A percentile compares a stretch with the other conserved stretches of the same genome.
These are phyloP conservation scores for Pecten maximus DNA, from an alignment of 2,888 invertebrate genomes.

Conservation along the genomic window DNA sequence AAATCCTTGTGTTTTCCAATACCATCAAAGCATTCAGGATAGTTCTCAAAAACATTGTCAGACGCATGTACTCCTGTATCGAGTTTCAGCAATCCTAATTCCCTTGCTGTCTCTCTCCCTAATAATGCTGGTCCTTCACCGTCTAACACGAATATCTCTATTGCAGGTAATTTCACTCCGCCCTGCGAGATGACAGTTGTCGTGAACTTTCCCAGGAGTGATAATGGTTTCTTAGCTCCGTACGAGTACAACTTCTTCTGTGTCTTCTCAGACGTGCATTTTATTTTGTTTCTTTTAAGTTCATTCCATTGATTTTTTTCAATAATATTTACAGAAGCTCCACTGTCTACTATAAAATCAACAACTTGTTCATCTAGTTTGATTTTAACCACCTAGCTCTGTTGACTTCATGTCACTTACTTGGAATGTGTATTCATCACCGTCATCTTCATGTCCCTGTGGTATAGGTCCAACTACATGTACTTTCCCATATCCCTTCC, in stretches of 20 bases:
- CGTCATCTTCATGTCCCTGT: background rate
- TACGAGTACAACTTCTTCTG: slow-evolving; percentile 50
- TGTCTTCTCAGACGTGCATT: slow-evolving; percentile 48
- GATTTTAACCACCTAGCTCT: background rate
- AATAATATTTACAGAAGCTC: slow-evolving; percentile 46
- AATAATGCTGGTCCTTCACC: slow-evolving; percentile 46
- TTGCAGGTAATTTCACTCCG: slow-evolving; percentile 1
- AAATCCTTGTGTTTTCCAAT: slow-evolving; percentile 54
- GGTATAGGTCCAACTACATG: background rate
- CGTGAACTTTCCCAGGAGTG: slow-evolving; percentile 40
- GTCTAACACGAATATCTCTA: slow-evolving; percentile 51
- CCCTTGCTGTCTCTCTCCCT: slow-evolving; percentile 39
- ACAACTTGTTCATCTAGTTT: slow-evolving; percentile 36
- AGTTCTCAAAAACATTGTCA: background rate
- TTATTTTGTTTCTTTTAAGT: slow-evolving; percentile 43
- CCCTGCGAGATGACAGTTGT: background rate
- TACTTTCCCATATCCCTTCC: background rate
- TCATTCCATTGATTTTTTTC: slow-evolving; percentile 44
- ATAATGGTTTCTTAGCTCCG: slow-evolving; percentile 47
- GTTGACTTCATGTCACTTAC: background rate
- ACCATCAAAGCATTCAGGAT: slow-evolving; percentile 50
- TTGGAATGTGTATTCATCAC: slow-evolving; percentile 36
- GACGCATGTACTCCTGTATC: background rate
- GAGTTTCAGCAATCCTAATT: slow-evolving; percentile 39
- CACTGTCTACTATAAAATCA: slow-evolving; percentile 45